Base-by-base conservation (phyloP, 2,797 vertebrate species). In the Zalophus californianus region DNA sequence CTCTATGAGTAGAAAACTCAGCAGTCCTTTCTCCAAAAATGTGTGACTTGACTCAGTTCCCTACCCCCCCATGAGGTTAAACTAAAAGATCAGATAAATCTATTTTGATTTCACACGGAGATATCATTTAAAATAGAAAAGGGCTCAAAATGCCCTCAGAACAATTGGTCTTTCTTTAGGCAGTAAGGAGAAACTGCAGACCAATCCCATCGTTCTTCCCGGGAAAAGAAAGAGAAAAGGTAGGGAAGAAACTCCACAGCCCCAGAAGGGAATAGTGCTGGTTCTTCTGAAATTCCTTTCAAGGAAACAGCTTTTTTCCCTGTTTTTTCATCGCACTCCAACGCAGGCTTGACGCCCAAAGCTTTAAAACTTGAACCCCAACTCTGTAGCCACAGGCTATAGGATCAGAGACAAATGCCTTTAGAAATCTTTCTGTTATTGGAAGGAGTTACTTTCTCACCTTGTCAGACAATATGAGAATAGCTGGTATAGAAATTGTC, bases 51-150 rank as follows among this genome's bases (percentile, higher is more conserved):
- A 70, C 13, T 70, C 35, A 50, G 52, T 16, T 75, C 54, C 23
- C 41, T 15, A 44, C 44, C 44, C 21, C 3, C 11, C 11, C 12
- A 6, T 70, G 66, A 23, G 41, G 16, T 86, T 94, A 90, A 90
- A 32, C 13, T 58, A n/a, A 73, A 95, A 91, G 38, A 58, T 29
- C 50, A 84, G 68, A 52, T 58, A 54, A 35, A 32, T 90, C 38
- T 73, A n/a, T 54, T 93, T 92, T 86, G 79, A 14, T 15, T 94
- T 92, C 54, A 16, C 4, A n/a, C 29, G 35, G 50, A 84, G 50
- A 79, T 44, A 38, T 9, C 75, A 60, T 93, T 96, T 82, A 79
- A 97, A 84, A 90, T 70, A 91, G 56, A 56, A 73, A 62, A 78
- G 72, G 68, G 32, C 86, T 96, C 70, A 87, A 52, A 84, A 70